Conservation (phyloP, 2,797 vertebrate species). For the Synaphobranchus kaupii region DNA sequence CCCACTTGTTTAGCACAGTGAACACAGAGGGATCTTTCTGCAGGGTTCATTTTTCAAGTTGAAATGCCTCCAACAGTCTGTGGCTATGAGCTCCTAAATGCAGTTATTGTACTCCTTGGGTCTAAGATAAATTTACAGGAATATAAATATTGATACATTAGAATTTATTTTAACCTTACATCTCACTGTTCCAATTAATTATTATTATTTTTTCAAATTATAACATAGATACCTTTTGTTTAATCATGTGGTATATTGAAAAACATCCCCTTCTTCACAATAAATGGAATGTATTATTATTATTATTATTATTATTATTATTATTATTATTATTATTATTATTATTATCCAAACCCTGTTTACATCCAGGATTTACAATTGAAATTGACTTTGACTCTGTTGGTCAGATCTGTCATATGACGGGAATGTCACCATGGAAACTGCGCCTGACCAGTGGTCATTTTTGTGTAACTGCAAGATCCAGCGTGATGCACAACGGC, state of each 20-base stretch:
- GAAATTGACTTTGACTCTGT: background rate
- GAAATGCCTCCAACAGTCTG: background rate
- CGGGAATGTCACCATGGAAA: background rate
- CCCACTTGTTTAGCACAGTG: background rate
- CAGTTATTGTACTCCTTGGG: too few species aligned
- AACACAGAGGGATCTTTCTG: background rate
- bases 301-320: too few species aligned
- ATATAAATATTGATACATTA: background rate
- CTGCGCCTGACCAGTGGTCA: background rate
- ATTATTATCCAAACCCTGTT: background rate
- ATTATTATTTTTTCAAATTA: background rate
- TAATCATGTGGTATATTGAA: background rate
- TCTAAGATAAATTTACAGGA: background rate
- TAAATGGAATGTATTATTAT: too few species aligned
- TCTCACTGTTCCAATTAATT: background rate
- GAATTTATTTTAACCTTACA: background rate
- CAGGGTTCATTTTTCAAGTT: background rate
- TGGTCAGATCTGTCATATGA: conserved; percentile 1
- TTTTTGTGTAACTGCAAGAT: background rate
- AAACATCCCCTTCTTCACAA: too few species aligned
- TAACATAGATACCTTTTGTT: background rate
- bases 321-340: too few species aligned
- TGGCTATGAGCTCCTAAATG: background rate
- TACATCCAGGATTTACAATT: conserved; percentile 8
- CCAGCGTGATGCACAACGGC: background rate